These are phyloP conservation scores for Hestina assimilis DNA, from an alignment of 1,140 invertebrate genomes.

Conservation along the genomic window DNA sequence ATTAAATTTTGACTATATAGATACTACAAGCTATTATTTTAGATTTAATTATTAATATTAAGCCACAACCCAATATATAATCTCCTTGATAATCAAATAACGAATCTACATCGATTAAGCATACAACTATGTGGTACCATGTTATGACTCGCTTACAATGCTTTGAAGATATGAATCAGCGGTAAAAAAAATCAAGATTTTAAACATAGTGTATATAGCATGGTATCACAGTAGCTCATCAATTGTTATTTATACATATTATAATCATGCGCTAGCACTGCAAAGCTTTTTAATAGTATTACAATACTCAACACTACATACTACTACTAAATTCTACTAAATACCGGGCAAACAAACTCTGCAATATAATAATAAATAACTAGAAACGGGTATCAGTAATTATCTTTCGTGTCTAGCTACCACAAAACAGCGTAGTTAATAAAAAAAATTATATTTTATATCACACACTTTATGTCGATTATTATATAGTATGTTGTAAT, in stretches of 20 bases:
- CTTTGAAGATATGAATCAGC: background rate
- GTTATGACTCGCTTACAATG: slow-evolving; percentile 12
- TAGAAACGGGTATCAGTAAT: slow-evolving; percentile 52
- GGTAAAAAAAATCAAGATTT: background rate
- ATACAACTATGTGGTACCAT: slow-evolving; percentile 43
- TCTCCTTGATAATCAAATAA: slow-evolving; percentile 52
- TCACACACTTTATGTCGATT: slow-evolving; percentile 68
- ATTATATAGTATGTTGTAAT: slow-evolving; percentile 47
- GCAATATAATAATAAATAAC: slow-evolving; percentile 66
- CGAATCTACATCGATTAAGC: slow-evolving; percentile 65
- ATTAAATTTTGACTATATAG: no score
- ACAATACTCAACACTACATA: slow-evolving; percentile 55
- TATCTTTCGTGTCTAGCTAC: slow-evolving; percentile 64
- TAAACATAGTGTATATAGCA: slow-evolving; percentile 8
- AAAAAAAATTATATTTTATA: slow-evolving; percentile 61
- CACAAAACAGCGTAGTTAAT: slow-evolving; percentile 51
- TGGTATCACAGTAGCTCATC: slow-evolving; percentile 23
- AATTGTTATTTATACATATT: slow-evolving; percentile 31
- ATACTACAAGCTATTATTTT: background rate
- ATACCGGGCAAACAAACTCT: slow-evolving; percentile 65
- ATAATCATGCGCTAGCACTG: slow-evolving; percentile 56
- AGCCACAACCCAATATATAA: slow-evolving; percentile 36
- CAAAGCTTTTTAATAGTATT: slow-evolving; percentile 68
- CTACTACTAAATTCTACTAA: slow-evolving; percentile 60
- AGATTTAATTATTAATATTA: background rate